Evolutionary conservation across 2,888 invertebrate species (phyloP).

Genomic region (Pollenia angustigena): DNA sequence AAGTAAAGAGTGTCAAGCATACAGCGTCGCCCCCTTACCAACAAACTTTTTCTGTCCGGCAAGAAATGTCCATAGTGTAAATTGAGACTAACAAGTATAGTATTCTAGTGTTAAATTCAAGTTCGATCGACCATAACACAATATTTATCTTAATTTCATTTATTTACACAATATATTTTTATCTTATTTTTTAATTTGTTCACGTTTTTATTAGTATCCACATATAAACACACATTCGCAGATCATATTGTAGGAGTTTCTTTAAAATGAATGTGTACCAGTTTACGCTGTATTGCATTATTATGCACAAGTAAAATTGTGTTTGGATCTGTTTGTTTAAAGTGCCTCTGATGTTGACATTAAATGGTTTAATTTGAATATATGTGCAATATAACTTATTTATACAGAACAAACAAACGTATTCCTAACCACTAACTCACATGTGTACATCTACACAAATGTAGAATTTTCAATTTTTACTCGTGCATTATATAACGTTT

Average conservation of each 20-base stretch:
- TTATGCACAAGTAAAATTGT: neutral
- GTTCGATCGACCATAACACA: neutral
- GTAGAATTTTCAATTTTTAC: slow-evolving; percentile 1
- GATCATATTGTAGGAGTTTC: neutral
- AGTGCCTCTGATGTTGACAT: slow-evolving; percentile 61
- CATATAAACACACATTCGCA: neutral
- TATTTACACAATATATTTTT: neutral
- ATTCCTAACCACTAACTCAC: neutral
- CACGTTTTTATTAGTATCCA: slow-evolving; percentile 13
- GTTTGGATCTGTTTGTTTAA: slow-evolving; percentile 10
- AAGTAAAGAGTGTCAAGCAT: no score
- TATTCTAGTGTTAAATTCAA: no score
- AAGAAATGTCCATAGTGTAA: no score
- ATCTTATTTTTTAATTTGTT: neutral
- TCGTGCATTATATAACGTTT: slow-evolving; percentile 4
- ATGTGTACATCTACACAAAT: neutral
- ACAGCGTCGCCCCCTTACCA: no score
- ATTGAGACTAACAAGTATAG: no score
- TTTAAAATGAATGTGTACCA: slow-evolving; percentile 1
- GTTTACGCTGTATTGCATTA: slow-evolving; percentile 18
- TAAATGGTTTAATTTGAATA: slow-evolving; percentile 63
- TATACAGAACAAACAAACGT: neutral
- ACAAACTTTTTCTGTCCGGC: no score
- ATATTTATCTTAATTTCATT: neutral
- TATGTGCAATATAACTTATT: slow-evolving; percentile 30